These are phyloP conservation scores for Prionace glauca DNA, from an alignment of 2,797 vertebrate species.

Conservation along the genomic window DNA sequence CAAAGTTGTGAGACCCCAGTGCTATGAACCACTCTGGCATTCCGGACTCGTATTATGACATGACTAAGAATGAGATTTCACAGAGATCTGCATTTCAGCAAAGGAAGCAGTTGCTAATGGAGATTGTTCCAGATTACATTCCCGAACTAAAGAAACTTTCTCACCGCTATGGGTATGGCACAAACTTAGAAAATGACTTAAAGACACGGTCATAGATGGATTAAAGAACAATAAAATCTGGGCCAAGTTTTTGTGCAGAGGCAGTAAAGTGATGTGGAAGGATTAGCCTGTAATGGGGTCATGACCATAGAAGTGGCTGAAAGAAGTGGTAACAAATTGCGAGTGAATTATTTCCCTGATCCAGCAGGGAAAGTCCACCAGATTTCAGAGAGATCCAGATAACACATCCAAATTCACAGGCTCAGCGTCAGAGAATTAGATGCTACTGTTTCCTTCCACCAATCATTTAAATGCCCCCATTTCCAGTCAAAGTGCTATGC, in stretches of 20 bases:
- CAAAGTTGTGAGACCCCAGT: neutral
- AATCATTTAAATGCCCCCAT: neutral
- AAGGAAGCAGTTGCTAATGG: neutral
- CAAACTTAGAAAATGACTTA: neutral
- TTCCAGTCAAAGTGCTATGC: neutral
- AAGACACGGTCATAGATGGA: neutral
- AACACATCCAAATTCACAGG: neutral
- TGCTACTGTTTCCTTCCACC: neutral
- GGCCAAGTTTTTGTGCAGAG: neutral
- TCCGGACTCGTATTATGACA: neutral
- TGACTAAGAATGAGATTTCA: neutral
- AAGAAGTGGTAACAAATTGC: neutral
- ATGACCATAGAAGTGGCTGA: too few relatives aligned
- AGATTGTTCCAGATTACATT: neutral
- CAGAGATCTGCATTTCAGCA: neutral
- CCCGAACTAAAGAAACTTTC: neutral
- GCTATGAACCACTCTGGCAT: neutral
- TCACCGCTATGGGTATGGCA: neutral
- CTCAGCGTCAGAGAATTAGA: neutral
- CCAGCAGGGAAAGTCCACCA: neutral
- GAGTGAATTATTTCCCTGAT: neutral
- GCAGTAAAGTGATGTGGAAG: neutral
- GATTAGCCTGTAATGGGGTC: neutral
- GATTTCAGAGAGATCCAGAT: neutral
- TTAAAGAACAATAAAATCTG: neutral